Base-by-base conservation (phyloP, 2,113 vertebrate species). In the Odontophorus gujanensis region DNA sequence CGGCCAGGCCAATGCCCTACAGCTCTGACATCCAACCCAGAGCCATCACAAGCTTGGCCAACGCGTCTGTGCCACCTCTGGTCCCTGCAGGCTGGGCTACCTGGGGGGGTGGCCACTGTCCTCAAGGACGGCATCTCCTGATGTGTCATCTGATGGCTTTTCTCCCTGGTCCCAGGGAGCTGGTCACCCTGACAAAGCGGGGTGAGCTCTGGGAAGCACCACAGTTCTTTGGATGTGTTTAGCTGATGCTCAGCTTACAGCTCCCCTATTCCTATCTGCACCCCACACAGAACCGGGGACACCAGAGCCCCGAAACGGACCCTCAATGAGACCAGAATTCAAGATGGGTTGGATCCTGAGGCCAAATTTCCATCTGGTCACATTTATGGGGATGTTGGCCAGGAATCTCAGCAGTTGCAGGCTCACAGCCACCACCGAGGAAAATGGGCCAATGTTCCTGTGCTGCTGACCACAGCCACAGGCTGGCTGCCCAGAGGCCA, bases 91-190 rank as follows among this genome's bases (percentile, higher is more conserved):
- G 2, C 13, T 0, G 1, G 16, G 50, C 7, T 78, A 3, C 20
- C 53, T 13, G 13, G 32, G 40, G 24, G 66, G 72, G 28, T 7
- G 40, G n/a, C 24, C 13, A 6, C 30, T 45, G 5, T 88, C 48
- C 68, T 47, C 0, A 0, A 67, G 62, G 50, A 61, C 2, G 11
- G 72, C 51, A 57, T 9, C 51, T 88, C 50, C 18, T 0, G 0
- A n/a, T 58, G 51, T 28, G 6, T 57, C 55, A 53, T 26, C 15
- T 9, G 11, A 47, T 2, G 7, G 21, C 9, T 3, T 47, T 74
- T 5, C 3, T 59, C 42, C 20, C 32, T 24, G 24, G 0, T 62
- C 25, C 36, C 45, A 68, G n/a, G 50, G 28, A 76, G 38, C 22
- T 19, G 14, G 48, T 0, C 2, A 21, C 55, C 75, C 50, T 80